Evolutionary conservation across 2,113 vertebrate genomes (phyloP).

Genomic region (Psittacula cyanocephala): DNA sequence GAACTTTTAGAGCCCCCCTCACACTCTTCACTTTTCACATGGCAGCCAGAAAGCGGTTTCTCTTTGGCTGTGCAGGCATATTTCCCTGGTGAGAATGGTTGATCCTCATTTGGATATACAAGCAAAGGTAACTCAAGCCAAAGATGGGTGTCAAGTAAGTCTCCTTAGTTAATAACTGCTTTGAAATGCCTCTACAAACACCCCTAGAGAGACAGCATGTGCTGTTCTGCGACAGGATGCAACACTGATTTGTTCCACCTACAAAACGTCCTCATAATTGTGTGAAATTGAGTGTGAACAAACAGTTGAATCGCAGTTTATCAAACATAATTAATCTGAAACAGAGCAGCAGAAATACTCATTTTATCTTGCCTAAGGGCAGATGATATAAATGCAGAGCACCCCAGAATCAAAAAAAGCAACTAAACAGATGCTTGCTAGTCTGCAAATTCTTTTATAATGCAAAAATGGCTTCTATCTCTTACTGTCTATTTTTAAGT

Average conservation of each 20-base stretch:
- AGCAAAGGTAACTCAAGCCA: neutral
- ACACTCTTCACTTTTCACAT: neutral
- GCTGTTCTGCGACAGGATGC: neutral
- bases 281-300: conserved; percentile 50
- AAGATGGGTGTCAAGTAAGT: neutral
- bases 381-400: neutral
- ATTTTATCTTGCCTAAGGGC: conserved; percentile 3
- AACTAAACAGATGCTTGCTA: conserved; percentile 7
- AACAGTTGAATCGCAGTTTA: conserved; percentile 3
- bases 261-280: neutral
- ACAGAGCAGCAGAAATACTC: neutral
- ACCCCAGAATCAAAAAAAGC: conserved; percentile 30
- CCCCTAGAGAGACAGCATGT: neutral
- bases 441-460: conserved; percentile 31
- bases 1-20: neutral
- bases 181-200: neutral
- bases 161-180: neutral
- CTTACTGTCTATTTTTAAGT: neutral
- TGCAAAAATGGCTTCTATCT: conserved; percentile 48
- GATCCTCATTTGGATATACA: neutral
- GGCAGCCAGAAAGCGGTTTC: neutral
- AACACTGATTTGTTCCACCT: conserved; percentile 9
- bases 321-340: conserved; percentile 24
- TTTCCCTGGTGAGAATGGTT: rapidly evolving
- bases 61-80: neutral